Base-by-base conservation (phyloP, 2,888 invertebrate genomes). In the Notodromas monacha region DNA sequence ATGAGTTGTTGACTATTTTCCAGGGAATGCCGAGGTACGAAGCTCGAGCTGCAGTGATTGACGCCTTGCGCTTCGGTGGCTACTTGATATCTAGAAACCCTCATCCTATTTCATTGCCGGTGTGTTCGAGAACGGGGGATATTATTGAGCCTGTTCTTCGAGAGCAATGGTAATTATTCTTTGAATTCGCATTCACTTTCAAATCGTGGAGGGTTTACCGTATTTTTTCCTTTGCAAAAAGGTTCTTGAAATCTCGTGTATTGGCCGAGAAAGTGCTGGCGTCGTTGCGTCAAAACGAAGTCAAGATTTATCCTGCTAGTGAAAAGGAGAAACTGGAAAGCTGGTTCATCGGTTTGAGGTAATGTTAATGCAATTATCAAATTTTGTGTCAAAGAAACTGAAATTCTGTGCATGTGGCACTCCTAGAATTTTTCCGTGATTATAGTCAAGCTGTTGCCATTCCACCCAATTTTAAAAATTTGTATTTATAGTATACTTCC, bases 141-240 rank as follows among this genome's bases (percentile, higher is more conserved):
- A 27, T 27, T 6, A 12, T 27, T 5, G 27, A 27, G 12, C 27
- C 27, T n/a, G 5, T 27, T n/a, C 27, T 27, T 6, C 10, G 12
- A 13, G 27, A 27, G 12, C 27, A 27, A 27, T 27, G 27, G 27
- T 21, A 21, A n/a, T 8, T 8, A 21, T 21, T n/a, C 6, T 21
- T 21, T 6, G n/a, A n/a, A n/a, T n/a, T n/a, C n/a, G n/a, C n/a
- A n/a, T n/a, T n/a, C n/a, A n/a, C n/a, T n/a, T n/a, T n/a, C n/a
- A n/a, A n/a, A n/a, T n/a, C n/a, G n/a, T n/a, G n/a, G n/a, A n/a
- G n/a, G n/a, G n/a, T n/a, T n/a, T n/a, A n/a, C n/a, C n/a, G n/a
- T n/a, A n/a, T 21, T 8, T 6, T 21, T 21, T 21, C 6, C n/a
- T 21, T 21, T 21, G 21, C 21, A 21, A 8, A 8, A n/a, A 21